Evolutionary conservation across 2,113 vertebrate species (phyloP), one percentile per base, ranked within the genome.

Genomic region (Edolisoma coerulescens): DNA sequence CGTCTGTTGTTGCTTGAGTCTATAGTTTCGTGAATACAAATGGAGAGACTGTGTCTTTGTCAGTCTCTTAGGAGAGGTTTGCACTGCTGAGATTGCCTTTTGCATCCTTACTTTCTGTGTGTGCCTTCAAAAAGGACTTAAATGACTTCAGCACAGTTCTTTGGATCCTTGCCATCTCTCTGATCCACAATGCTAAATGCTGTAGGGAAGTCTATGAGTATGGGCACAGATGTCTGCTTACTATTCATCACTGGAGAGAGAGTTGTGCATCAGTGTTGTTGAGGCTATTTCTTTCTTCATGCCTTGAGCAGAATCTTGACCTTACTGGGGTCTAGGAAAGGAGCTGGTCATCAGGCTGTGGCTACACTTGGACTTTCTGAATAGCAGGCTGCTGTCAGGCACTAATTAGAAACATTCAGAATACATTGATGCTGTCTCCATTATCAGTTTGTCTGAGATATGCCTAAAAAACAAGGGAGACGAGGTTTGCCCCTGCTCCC

Each of bases 151-250:
- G 50, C 30, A 30, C 45, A 57, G 82, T 52, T 93, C 39, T 79
- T 83, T 94, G 82, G 85, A 69, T 83, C 64, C 45, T 59, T 88
- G 91, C 84, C 89, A 88, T 69, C 63, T 77, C 67, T 93, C 75
- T 70, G 45, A 85, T 87, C 71, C 84, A 54, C 82, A 26, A 3
- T 73, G 57, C 78, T 87, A 28, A 81, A 65, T 37, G 54, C 91
- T 94, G 70, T 30, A 76, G 89, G 84, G 78, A 60, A 57, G 69
- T 65, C 57, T 52, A 35, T 59, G 57, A 87, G 74, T 59, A 28
- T 35, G 65, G 42, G 84, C 90, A 47, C 82, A 91, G 93, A 89
- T 92, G 83, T 84, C 90, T 92, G 63, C 61, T 92, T 35, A 30
- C 89, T 54, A 5, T 93, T 88, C 71, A 39, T 83, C 67, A 50